phyloP scores from a whole-genome alignment of 1,140 invertebrate genomes.

The Stenopsyche tienmushanensis region DNA sequence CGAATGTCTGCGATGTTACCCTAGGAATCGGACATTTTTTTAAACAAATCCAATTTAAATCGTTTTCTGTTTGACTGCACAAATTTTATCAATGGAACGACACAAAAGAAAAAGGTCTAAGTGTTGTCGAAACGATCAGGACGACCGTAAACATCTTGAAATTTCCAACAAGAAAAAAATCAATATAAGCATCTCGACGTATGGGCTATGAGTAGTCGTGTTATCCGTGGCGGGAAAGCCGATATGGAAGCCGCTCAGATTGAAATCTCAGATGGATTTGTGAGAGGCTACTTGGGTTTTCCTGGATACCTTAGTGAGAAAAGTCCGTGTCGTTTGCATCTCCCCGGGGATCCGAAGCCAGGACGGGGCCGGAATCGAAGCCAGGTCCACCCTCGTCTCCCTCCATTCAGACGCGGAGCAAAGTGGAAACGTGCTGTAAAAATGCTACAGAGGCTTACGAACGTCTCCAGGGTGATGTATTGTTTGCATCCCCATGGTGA shows the following conservation, averaged over 20 bases:
- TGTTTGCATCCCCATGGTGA: conserved; percentile 14
- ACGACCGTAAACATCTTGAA: no score
- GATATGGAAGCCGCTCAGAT: neutral
- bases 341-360: neutral
- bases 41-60: no score
- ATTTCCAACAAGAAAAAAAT: no score
- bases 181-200: no score
- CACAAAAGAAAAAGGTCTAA: no score
- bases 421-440: conserved; percentile 27
- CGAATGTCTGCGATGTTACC: no score
- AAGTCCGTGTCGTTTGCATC: conserved; percentile 6
- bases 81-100: no score
- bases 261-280: conserved; percentile 7
- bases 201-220: no score
- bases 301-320: neutral
- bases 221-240: no score
- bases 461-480: conserved; percentile 20
- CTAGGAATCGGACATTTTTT: no score
- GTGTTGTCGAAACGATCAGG: no score
- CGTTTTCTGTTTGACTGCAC: no score
- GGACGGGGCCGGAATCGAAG: neutral
- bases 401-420: neutral
- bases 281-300: neutral
- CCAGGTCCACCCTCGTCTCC: neutral
- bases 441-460: conserved; percentile 17